These are phyloP conservation scores for Magallana nippona DNA, from an alignment of 2,888 invertebrate genomes.

Conservation along the genomic window DNA sequence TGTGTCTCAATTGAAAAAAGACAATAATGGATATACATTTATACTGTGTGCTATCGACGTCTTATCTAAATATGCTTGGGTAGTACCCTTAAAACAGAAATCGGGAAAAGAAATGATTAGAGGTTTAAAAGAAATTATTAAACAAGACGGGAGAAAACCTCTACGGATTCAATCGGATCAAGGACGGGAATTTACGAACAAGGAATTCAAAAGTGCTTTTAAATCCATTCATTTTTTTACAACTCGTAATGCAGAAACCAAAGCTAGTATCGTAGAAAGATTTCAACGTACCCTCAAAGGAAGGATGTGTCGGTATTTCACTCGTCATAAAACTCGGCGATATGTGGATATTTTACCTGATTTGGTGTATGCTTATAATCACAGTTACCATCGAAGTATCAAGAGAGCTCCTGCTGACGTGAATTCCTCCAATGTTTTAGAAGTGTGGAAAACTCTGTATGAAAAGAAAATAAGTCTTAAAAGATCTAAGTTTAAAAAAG, in stretches of 20 bases:
- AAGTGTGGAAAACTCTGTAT: slow-evolving; percentile 39
- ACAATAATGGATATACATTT: slow-evolving; percentile 62
- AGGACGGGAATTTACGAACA: slow-evolving; percentile 63
- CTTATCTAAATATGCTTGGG: slow-evolving; percentile 64
- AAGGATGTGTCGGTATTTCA: slow-evolving; percentile 54
- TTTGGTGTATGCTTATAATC: slow-evolving; percentile 53
- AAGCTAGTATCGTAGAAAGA: slow-evolving; percentile 73
- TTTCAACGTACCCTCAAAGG: slow-evolving; percentile 60
- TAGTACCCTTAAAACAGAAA: slow-evolving; percentile 63
- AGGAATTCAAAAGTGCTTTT: slow-evolving; percentile 43
- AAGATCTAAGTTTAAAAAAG: slow-evolving; percentile 39
- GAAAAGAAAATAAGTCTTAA: slow-evolving; percentile 16
- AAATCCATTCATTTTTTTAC: slow-evolving; percentile 62
- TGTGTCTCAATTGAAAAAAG: slow-evolving; percentile 22
- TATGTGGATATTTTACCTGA: slow-evolving; percentile 50
- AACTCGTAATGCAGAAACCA: slow-evolving; percentile 65
- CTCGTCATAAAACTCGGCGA: slow-evolving; percentile 37
- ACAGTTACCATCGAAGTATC: slow-evolving; percentile 52
- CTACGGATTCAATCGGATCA: no score
- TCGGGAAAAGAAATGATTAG: slow-evolving; percentile 46
- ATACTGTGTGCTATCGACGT: slow-evolving; percentile 65
- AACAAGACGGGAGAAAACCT: no score
- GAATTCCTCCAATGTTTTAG: slow-evolving; percentile 44
- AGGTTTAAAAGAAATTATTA: no score
- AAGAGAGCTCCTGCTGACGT: slow-evolving; percentile 50